phyloP scores from a whole-genome alignment of 2,888 invertebrate genomes.

The Tetragonula carbonaria region DNA sequence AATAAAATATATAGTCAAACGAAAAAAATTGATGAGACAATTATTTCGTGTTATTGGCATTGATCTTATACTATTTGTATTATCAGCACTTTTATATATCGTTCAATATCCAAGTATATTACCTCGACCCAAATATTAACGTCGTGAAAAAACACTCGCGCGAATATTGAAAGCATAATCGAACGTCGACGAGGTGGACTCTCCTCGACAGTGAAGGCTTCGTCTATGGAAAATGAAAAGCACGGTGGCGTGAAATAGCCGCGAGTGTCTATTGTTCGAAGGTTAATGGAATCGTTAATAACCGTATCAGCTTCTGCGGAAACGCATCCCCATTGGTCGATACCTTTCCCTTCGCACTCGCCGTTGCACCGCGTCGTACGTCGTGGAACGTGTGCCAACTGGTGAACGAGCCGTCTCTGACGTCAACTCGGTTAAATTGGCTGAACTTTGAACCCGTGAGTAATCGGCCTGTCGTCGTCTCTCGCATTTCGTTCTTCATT shows the following conservation, averaged over 20 bases:
- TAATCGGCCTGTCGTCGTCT: conserved; percentile 70
- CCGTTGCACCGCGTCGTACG: background rate
- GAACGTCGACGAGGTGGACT: background rate
- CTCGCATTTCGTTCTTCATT: conserved; percentile 45
- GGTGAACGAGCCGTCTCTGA: conserved; percentile 58
- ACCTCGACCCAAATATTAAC: no score
- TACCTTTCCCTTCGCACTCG: conserved; percentile 17
- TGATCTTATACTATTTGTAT: no score
- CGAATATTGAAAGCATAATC: no score
- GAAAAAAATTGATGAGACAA: no score
- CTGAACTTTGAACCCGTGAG: conserved; percentile 77
- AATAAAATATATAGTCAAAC: no score
- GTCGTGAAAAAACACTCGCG: no score
- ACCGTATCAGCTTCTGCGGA: background rate
- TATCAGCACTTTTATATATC: no score
- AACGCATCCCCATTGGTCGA: conserved; percentile 4
- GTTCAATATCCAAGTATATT: no score
- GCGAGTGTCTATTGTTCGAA: background rate
- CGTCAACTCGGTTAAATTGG: conserved; percentile 74
- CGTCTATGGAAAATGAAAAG: background rate
- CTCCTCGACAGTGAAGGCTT: background rate
- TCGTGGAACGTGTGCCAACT: conserved; percentile 27
- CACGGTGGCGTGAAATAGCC: background rate
- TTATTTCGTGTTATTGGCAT: no score
- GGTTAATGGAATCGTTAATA: conserved; percentile 23